Conservation (phyloP, 2,888 invertebrate genomes). For the Melolontha melolontha region DNA sequence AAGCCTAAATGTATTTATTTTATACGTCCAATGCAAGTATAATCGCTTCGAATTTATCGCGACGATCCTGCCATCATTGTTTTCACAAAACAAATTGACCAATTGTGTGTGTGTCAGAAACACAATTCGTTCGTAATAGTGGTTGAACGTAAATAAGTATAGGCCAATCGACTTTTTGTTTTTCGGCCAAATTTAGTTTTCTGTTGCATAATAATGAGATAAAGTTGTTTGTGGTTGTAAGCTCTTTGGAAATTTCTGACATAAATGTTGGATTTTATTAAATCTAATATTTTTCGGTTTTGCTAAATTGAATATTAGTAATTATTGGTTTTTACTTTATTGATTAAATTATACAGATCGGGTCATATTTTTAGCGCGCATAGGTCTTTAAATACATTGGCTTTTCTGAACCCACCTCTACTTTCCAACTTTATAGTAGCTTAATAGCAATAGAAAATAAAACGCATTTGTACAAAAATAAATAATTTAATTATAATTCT, state of each 20-base stretch:
- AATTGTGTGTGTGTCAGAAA: constrained; percentile 20
- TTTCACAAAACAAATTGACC: constrained; percentile 47
- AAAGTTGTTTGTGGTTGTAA: constrained; percentile 20
- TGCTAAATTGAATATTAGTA: too few relatives aligned
- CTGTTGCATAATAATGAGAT: constrained; percentile 20
- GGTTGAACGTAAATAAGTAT: constrained; percentile 27
- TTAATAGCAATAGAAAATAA: too few relatives aligned
- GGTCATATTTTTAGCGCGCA: too few relatives aligned
- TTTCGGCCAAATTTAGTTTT: constrained; percentile 16
- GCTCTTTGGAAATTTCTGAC: constrained; percentile 10
- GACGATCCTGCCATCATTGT: constrained; percentile 35
- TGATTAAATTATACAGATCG: too few relatives aligned
- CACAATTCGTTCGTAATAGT: constrained; percentile 13
- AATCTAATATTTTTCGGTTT: constrained; percentile 18
- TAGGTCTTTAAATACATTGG: too few relatives aligned
- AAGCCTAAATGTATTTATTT: constrained; percentile 28
- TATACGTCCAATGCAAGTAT: constrained; percentile 29
- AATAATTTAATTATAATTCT: too few relatives aligned
- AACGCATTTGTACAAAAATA: too few relatives aligned
- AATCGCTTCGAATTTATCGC: constrained; percentile 32
- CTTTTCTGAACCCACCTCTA: too few relatives aligned
- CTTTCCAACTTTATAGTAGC: too few relatives aligned
- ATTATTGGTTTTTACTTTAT: too few relatives aligned
- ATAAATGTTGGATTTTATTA: constrained; percentile 9
- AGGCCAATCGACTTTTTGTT: too few relatives aligned